Evolutionary conservation across 2,888 invertebrate genomes (phyloP).

Genomic region (Melipona beecheii): DNA sequence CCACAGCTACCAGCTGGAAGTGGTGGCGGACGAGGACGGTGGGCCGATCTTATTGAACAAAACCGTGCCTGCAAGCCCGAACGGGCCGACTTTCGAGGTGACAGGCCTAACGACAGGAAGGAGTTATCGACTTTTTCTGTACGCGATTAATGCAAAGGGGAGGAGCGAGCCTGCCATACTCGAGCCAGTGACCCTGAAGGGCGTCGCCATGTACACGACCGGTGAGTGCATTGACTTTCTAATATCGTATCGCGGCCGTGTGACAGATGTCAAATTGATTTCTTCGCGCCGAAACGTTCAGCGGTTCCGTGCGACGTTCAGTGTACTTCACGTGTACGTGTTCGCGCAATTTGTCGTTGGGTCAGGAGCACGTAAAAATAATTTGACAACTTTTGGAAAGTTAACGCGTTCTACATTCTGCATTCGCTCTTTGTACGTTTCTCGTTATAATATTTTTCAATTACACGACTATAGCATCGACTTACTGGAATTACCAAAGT

Average conservation of each 20-base stretch:
- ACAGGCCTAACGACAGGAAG: slow-evolving; percentile 90
- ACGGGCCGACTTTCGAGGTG: slow-evolving; percentile 89
- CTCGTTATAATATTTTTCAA: no score
- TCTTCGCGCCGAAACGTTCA: background rate
- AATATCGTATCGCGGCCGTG: slow-evolving; percentile 26
- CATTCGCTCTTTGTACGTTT: no score
- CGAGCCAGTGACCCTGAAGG: slow-evolving; percentile 93
- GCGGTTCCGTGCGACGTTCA: background rate
- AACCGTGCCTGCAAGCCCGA: slow-evolving; percentile 86
- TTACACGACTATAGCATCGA: no score
- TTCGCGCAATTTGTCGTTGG: no score
- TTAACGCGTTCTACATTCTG: no score
- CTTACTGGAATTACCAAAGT: no score
- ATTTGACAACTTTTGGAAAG: no score
- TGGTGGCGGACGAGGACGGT: slow-evolving; percentile 78
- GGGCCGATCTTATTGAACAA: slow-evolving; percentile 74
- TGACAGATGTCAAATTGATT: slow-evolving; percentile 32
- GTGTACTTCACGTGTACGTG: background rate
- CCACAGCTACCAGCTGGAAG: slow-evolving; percentile 79
- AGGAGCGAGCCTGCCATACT: slow-evolving; percentile 92
- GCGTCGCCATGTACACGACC: slow-evolving; percentile 92
- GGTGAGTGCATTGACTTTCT: slow-evolving; percentile 85
- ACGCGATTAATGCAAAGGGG: slow-evolving; percentile 95
- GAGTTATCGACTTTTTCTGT: slow-evolving; percentile 92
- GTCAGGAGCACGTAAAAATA: no score